A percentile compares a stretch with the other conserved stretches of the same genome.
Evolutionary conservation across 2,797 vertebrate genomes (phyloP).

Genomic region (Scolopax rusticola): DNA sequence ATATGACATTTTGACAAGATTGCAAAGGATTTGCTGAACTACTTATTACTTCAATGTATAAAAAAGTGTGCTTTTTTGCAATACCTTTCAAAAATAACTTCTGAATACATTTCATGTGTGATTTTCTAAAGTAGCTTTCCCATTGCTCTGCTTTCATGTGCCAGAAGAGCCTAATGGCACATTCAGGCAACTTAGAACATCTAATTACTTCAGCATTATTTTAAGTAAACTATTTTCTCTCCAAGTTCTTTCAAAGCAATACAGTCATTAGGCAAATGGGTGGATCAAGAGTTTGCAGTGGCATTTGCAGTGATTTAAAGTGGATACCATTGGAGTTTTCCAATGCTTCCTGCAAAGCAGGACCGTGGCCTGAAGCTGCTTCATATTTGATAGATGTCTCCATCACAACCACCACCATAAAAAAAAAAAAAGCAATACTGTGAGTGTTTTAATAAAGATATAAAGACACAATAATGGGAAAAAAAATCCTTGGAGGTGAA

Average conservation of each 20-base stretch:
- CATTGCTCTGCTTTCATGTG: neutral
- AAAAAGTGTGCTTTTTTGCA: slow-evolving; percentile 51
- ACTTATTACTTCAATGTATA: slow-evolving; percentile 70
- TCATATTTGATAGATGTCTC: neutral
- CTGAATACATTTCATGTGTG: slow-evolving; percentile 1
- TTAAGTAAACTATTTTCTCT: slow-evolving; percentile 9
- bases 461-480: neutral
- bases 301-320: neutral
- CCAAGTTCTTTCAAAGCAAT: neutral
- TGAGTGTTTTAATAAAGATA: neutral
- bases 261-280: neutral
- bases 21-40: slow-evolving; percentile 71
- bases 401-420: neutral
- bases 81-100: slow-evolving; percentile 65
- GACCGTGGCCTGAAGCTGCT: neutral
- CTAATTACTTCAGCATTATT: slow-evolving; percentile 26
- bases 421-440: neutral
- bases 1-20: slow-evolving; percentile 82
- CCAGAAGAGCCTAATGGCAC: slow-evolving; percentile 19
- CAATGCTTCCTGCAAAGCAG: neutral
- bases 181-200: slow-evolving; percentile 5
- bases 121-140: slow-evolving; percentile 59
- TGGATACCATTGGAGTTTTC: neutral
- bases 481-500: neutral
- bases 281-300: neutral